Evolutionary conservation across 92 coral and sea anemone genomes (phyloP).

Genomic region (Siderastrea radians): DNA sequence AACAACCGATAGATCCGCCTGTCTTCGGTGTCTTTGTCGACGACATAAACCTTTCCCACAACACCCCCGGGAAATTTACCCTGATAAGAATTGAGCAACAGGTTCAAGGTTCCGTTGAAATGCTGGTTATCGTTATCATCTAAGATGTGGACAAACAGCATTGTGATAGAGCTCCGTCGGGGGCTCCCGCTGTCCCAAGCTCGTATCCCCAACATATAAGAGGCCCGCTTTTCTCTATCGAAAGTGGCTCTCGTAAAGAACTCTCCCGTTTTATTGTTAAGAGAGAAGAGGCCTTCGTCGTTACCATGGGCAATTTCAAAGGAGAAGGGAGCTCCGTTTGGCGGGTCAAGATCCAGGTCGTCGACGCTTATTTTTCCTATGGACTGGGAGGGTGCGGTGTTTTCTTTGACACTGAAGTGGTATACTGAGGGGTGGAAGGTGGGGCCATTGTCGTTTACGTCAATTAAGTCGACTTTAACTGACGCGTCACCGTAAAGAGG

Average conservation of each 20-base stretch:
- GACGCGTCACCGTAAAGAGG: conserved; percentile 84
- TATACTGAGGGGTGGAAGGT: conserved; percentile 69
- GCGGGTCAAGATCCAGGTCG: conserved; percentile 87
- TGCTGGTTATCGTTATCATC: conserved; percentile 96
- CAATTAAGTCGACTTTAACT: conserved; percentile 76
- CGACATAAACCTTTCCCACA: conserved; percentile 90
- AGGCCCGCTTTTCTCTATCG: conserved; percentile 82
- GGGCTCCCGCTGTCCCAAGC: conserved; percentile 88
- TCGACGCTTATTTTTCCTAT: conserved; percentile 81
- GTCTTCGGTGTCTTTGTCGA: conserved; percentile 93
- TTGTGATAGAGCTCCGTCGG: conserved; percentile 51
- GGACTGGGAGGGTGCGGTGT: conserved; percentile 67
- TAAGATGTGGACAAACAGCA: conserved; percentile 70
- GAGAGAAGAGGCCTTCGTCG: conserved; percentile 62
- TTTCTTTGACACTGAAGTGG: conserved; percentile 80
- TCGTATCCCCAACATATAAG: conserved; percentile 70
- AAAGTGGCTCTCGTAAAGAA: conserved; percentile 65
- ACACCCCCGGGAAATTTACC: conserved; percentile 85
- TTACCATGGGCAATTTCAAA: conserved; percentile 76
- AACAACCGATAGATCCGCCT: conserved; percentile 72
- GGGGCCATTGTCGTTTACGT: conserved; percentile 97
- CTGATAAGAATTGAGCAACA: conserved; percentile 77
- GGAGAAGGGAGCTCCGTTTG: conserved; percentile 84
- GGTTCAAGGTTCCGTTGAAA: conserved; percentile 72
- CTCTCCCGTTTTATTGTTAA: conserved; percentile 61